These are phyloP conservation scores for Galerucella nymphaeae DNA, from an alignment of 2,888 invertebrate species.

Conservation along the genomic window DNA sequence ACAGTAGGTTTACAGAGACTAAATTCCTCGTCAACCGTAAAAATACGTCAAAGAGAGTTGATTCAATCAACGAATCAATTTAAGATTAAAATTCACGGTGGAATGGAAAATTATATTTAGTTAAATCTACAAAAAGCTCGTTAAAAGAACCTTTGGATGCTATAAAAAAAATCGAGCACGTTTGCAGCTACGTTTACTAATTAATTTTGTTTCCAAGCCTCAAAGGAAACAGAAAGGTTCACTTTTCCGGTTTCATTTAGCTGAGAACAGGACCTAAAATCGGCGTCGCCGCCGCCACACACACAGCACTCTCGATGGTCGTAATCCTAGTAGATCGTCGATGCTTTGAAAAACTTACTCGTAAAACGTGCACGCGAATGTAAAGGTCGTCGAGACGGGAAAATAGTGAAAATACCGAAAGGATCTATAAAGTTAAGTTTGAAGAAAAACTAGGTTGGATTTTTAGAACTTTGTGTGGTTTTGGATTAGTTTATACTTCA, in stretches of 20 bases:
- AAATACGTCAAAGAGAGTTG: no score
- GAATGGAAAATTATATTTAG: no score
- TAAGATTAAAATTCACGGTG: no score
- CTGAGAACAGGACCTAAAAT: constrained; percentile 12
- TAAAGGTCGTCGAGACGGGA: constrained; percentile 29
- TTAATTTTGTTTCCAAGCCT: background rate
- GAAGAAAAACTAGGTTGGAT: constrained; percentile 1
- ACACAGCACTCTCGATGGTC: constrained; percentile 18
- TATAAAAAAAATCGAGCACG: background rate
- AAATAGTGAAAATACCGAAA: constrained; percentile 12
- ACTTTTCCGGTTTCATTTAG: constrained; percentile 19
- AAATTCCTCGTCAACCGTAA: no score
- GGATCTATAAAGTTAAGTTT: background rate
- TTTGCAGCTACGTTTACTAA: background rate
- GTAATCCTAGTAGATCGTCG: constrained; percentile 29
- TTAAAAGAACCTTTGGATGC: no score
- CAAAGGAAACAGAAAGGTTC: background rate
- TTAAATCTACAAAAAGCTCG: no score
- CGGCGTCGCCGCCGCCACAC: background rate
- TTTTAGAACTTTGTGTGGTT: background rate
- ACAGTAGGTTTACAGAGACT: no score
- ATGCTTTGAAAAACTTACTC: constrained; percentile 29
- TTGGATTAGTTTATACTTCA: background rate
- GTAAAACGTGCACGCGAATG: constrained; percentile 35
- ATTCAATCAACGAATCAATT: no score